A percentile compares a stretch with the other conserved stretches of the same genome.
Evolutionary conservation across 2,888 invertebrate genomes (phyloP).

Genomic region (Hemistola chrysoprasaria): DNA sequence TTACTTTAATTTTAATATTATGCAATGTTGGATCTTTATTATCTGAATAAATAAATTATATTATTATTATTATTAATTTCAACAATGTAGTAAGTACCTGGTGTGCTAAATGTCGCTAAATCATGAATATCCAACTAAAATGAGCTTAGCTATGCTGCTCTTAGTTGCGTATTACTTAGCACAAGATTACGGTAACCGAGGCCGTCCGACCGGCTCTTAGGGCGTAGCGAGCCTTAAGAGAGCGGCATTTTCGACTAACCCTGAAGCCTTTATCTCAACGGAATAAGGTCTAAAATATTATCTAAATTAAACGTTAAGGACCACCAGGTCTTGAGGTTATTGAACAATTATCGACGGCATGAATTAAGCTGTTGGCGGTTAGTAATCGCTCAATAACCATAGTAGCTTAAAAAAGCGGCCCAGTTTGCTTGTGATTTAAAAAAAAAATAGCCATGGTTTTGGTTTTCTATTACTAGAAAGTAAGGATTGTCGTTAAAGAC

Average conservation of each 20-base stretch:
- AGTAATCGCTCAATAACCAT: no score
- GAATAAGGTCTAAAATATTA: slow-evolving; percentile 6
- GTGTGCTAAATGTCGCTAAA: no score
- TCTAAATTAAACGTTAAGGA: slow-evolving; percentile 12
- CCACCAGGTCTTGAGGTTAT: slow-evolving; percentile 33
- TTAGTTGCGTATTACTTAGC: no score
- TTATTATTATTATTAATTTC: no score
- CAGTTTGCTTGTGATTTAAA: no score
- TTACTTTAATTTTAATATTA: no score
- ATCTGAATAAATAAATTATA: no score
- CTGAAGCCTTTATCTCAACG: background rate
- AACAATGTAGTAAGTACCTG: no score
- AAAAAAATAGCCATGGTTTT: no score
- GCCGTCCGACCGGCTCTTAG: slow-evolving; percentile 24
- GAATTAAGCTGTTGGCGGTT: slow-evolving; percentile 34
- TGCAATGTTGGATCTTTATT: no score
- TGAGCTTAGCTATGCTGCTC: no score
- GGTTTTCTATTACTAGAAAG: slow-evolving; percentile 4
- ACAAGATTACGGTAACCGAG: slow-evolving; percentile 20
- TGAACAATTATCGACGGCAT: slow-evolving; percentile 36
- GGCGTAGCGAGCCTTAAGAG: slow-evolving; percentile 45
- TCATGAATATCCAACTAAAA: no score
- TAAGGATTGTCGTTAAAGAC: background rate
- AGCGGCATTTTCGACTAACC: slow-evolving; percentile 36
- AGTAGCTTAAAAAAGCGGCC: slow-evolving; percentile 9